A percentile compares a stretch with the other conserved stretches of the same genome.
phyloP scores from a whole-genome alignment of 2,888 invertebrate species.

The Mechanitis messenoides region DNA sequence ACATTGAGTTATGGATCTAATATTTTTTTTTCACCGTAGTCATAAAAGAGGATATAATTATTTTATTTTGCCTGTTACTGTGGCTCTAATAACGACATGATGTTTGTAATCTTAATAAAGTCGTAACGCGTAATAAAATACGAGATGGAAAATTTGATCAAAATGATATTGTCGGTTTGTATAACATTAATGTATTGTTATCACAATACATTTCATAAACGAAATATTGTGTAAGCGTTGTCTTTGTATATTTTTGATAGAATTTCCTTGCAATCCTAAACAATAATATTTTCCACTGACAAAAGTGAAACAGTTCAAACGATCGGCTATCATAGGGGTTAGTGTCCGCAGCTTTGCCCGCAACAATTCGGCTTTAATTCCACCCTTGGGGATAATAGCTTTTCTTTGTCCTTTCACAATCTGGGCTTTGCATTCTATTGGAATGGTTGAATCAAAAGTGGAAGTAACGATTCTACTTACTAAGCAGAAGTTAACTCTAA shows the following conservation, averaged over 20 bases:
- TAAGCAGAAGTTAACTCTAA: background rate
- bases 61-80: too few relatives aligned
- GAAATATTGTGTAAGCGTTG: background rate
- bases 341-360: slow-evolving; percentile 4
- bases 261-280: background rate
- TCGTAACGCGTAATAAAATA: too few relatives aligned
- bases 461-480: background rate
- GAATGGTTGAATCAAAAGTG: background rate
- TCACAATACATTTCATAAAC: background rate
- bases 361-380: slow-evolving; percentile 4
- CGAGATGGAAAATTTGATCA: too few relatives aligned
- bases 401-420: slow-evolving; percentile 2
- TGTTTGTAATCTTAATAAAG: too few relatives aligned
- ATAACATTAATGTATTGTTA: too few relatives aligned
- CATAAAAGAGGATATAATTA: too few relatives aligned
- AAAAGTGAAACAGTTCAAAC: slow-evolving; percentile 2
- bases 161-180: too few relatives aligned
- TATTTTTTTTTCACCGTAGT: too few relatives aligned
- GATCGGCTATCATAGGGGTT: slow-evolving; percentile 3
- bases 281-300: slow-evolving; percentile 5
- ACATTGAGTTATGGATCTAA: too few relatives aligned
- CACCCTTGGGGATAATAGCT: slow-evolving; percentile 6
- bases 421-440: slow-evolving; percentile 2
- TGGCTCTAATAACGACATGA: too few relatives aligned
- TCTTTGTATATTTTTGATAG: background rate